phyloP scores from a whole-genome alignment of 2,888 invertebrate genomes.

The Leptarthrus brevirostris region DNA sequence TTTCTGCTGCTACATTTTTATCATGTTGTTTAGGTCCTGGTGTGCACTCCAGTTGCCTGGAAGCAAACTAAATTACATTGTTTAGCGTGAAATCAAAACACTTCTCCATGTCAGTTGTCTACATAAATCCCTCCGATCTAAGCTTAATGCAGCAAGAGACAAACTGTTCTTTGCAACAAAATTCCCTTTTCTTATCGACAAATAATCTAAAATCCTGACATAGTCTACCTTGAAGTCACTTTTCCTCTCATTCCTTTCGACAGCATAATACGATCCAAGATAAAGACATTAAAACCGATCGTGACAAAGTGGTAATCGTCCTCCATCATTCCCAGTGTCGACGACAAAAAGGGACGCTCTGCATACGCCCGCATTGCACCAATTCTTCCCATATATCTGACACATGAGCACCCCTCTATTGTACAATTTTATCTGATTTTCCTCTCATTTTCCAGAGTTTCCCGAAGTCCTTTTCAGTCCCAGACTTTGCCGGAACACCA shows the following conservation, averaged over 20 bases:
- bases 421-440: conserved; percentile 30
- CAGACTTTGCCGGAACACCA: neutral
- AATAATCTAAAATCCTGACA: too few relatives aligned
- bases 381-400: conserved; percentile 1
- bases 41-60: too few relatives aligned
- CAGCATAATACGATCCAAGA: conserved; percentile 32
- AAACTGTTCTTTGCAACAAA: too few relatives aligned
- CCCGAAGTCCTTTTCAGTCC: neutral
- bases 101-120: too few relatives aligned
- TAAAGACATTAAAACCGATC: conserved; percentile 37
- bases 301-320: conserved; percentile 33
- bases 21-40: too few relatives aligned
- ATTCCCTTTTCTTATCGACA: too few relatives aligned
- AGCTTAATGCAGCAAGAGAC: too few relatives aligned
- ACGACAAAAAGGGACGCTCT: neutral
- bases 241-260: neutral
- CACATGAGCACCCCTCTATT: conserved; percentile 32
- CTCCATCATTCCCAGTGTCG: neutral
- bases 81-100: too few relatives aligned
- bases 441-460: neutral
- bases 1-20: too few relatives aligned
- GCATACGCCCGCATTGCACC: neutral
- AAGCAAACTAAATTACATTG: too few relatives aligned
- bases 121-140: too few relatives aligned
- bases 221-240: too few relatives aligned